Evolutionary conservation across 2,888 invertebrate species (phyloP), one percentile per base, ranked within the genome.

Genomic region (Clostera curtula): DNA sequence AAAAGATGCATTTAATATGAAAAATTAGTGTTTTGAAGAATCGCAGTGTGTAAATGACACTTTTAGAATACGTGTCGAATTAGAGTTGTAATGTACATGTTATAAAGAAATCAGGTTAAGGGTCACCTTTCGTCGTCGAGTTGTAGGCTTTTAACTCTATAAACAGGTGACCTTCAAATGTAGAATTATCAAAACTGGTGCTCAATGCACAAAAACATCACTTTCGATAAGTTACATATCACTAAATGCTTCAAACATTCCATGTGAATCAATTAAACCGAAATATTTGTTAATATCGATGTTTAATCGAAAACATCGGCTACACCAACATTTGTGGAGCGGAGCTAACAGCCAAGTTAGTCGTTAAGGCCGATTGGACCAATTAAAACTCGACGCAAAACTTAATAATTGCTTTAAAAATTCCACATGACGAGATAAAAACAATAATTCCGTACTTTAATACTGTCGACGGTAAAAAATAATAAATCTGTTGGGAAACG

Each of bases 401-500:
- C 73, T 75, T 73, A 75, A 76, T 80, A 82, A 83, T 83, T 82
- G 74, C 79, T 67, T 74, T 67, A 65, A 76, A 75, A 80, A 83
- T 83, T 72, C 80, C 80, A 57, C 56, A 49, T 57, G 71, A 61
- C 62, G 67, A 71, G 74, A 79, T 74, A 83, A 83, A 83, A 80
- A 83, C 82, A 82, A 83, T 83, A 79, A 83, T 83, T 82, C 69
- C 58, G 74, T 72, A 65, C 74, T 75, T 79, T 71, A 76, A 79
- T 69, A 69, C 70, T 44, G 57, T 57, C 53, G 63, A 54, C 51
- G 54, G 74, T 68, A 77, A 80, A 79, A 80, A 80, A 83, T 79
- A 79, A 83, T 79, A 82, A 80, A 82, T 80, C 79, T 54, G 59
- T 57, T 56, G 58, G 50, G 9, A 15, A 15, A 8, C 9, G 12